A percentile compares a stretch with the other conserved stretches of the same genome.
Conservation (phyloP, 1,140 invertebrate genomes). For the Heliothis virescens region DNA sequence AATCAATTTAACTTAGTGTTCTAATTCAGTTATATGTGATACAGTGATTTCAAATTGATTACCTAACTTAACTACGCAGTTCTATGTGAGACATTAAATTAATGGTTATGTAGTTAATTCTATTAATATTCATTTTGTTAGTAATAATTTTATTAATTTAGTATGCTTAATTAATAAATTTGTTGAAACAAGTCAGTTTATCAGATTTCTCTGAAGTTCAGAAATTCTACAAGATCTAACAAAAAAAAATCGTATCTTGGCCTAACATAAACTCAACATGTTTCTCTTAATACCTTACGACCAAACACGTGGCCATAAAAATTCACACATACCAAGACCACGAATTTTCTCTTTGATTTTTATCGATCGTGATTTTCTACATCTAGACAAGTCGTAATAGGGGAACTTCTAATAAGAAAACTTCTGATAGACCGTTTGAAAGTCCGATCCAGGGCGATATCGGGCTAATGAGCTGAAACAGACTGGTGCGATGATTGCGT, state of each 20-base stretch:
- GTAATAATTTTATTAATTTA: neutral
- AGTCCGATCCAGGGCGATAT: slow-evolving; percentile 75
- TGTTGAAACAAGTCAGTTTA: no score
- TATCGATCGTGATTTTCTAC: slow-evolving; percentile 69
- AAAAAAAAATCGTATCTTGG: neutral
- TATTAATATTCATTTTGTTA: neutral
- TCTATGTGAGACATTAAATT: no score
- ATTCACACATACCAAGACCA: slow-evolving; percentile 8
- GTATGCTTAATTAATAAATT: no score
- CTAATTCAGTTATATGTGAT: neutral
- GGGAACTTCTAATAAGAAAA: slow-evolving; percentile 85
- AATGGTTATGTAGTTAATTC: no score
- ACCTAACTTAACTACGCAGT: neutral
- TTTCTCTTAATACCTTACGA: neutral
- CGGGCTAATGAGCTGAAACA: slow-evolving; percentile 72
- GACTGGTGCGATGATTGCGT: slow-evolving; percentile 61
- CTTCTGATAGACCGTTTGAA: slow-evolving; percentile 80
- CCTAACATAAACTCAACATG: neutral
- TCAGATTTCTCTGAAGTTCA: no score
- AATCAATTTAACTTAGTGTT: slow-evolving; percentile 10
- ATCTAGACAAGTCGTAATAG: slow-evolving; percentile 74
- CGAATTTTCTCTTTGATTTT: slow-evolving; percentile 65
- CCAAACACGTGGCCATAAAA: slow-evolving; percentile 8
- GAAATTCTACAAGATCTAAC: neutral
- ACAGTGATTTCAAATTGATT: slow-evolving; percentile 17